Percentiles rank a stretch among this genome's conserved stretches.
Conservation (phyloP, 2,797 vertebrate genomes). For the Catharus ustulatus region DNA sequence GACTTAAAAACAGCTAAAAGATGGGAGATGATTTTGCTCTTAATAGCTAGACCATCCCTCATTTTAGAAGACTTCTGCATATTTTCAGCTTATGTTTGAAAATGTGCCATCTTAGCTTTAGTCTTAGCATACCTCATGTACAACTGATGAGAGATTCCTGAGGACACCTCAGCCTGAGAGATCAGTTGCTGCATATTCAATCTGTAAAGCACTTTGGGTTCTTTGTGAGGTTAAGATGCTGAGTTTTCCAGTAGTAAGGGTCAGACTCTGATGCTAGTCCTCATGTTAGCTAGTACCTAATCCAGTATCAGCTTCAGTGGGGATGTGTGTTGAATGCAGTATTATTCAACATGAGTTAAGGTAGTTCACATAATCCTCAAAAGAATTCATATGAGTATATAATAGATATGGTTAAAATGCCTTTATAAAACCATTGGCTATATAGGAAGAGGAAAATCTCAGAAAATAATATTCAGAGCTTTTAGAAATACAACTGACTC, state of each 20-base stretch:
- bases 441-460: background rate
- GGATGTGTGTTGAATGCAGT: background rate
- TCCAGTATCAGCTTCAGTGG: background rate
- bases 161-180: background rate
- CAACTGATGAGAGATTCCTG: constrained; percentile 1
- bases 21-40: constrained; percentile 20
- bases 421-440: background rate
- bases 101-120: constrained; percentile 4
- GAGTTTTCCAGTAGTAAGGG: background rate
- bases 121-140: background rate
- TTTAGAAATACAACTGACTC: background rate
- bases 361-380: background rate
- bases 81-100: constrained; percentile 34
- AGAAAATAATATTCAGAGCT: background rate
- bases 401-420: background rate
- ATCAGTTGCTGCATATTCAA: constrained; percentile 4
- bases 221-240: constrained; percentile 1
- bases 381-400: background rate
- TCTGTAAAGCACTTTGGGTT: background rate
- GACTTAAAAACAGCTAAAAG: background rate
- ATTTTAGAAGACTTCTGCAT: constrained; percentile 14
- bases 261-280: background rate
- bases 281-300: background rate
- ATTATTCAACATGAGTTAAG: background rate
- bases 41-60: constrained; percentile 18